These are phyloP conservation scores for Anser cygnoides DNA, from an alignment of 2,113 vertebrate genomes.

Conservation along the genomic window DNA sequence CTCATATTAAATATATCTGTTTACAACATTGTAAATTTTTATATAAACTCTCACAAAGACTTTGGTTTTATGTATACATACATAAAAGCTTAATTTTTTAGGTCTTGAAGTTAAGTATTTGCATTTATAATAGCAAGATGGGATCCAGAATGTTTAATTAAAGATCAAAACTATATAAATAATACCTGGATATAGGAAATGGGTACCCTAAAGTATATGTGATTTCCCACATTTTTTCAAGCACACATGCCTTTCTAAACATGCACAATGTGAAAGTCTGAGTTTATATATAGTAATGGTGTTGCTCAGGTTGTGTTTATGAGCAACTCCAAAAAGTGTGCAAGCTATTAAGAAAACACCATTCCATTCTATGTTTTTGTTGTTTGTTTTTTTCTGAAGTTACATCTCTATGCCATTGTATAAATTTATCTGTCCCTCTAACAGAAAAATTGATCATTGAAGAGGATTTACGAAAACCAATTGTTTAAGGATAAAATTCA, in stretches of 20 bases:
- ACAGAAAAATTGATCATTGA: background rate
- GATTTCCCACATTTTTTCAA: background rate
- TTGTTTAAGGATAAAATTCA: background rate
- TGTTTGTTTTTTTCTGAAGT: background rate
- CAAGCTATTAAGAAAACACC: background rate
- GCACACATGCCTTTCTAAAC: background rate
- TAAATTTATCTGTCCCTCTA: background rate
- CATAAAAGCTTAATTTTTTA: background rate
- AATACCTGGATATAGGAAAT: background rate
- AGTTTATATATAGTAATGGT: background rate
- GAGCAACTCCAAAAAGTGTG: background rate
- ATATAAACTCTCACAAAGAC: background rate
- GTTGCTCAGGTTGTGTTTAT: background rate
- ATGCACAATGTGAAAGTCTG: background rate
- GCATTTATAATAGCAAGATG: background rate
- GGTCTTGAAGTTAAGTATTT: background rate
- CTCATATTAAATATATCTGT: background rate
- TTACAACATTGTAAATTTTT: background rate
- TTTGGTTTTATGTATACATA: background rate
- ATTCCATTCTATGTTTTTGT: background rate
- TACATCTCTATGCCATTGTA: background rate
- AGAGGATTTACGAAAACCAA: background rate
- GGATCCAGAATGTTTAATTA: background rate
- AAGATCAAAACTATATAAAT: background rate
- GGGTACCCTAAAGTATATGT: background rate